Evolutionary conservation across 2,113 vertebrate genomes (phyloP).

Genomic region (Tetraodon nigroviridis): DNA sequence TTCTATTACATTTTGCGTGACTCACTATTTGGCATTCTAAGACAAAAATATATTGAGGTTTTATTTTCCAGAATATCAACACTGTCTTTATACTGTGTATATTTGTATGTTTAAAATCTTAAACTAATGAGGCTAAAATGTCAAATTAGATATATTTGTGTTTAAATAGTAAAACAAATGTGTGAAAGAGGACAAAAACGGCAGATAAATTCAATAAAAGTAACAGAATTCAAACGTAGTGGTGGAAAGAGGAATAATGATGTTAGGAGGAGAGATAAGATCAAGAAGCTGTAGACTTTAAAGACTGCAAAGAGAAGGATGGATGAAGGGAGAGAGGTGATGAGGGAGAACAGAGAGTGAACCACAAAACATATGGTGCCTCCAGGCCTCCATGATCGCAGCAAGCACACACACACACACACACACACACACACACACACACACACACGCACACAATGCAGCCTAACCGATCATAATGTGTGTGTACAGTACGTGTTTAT

Average conservation of each 20-base stretch:
- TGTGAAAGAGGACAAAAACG: not conserved
- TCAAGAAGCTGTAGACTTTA: constrained; percentile 21
- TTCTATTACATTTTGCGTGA: too few relatives aligned
- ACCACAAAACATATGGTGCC: constrained; percentile 56
- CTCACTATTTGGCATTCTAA: too few relatives aligned
- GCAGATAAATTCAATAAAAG: constrained; percentile 1
- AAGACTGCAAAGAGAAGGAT: constrained; percentile 20
- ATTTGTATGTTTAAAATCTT: too few relatives aligned
- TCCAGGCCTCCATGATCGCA: constrained; percentile 40
- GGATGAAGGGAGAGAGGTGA: constrained; percentile 26
- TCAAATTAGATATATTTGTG: too few relatives aligned
- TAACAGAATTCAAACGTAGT: not conserved
- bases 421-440: constrained; percentile 23
- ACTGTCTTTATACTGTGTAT: too few relatives aligned
- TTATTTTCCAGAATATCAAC: too few relatives aligned
- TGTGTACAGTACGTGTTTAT: constrained; percentile 24
- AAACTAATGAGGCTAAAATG: too few relatives aligned
- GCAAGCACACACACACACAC: constrained; percentile 42
- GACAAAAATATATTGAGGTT: too few relatives aligned
- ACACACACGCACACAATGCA: constrained; percentile 16
- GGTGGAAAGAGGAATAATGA: constrained; percentile 16
- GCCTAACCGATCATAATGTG: constrained; percentile 3
- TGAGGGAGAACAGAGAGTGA: constrained; percentile 38
- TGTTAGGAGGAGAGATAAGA: constrained; percentile 10
- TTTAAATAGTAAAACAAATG: too few relatives aligned